phyloP scores from a whole-genome alignment of 2,797 vertebrate genomes.

The Mallotus villosus region DNA sequence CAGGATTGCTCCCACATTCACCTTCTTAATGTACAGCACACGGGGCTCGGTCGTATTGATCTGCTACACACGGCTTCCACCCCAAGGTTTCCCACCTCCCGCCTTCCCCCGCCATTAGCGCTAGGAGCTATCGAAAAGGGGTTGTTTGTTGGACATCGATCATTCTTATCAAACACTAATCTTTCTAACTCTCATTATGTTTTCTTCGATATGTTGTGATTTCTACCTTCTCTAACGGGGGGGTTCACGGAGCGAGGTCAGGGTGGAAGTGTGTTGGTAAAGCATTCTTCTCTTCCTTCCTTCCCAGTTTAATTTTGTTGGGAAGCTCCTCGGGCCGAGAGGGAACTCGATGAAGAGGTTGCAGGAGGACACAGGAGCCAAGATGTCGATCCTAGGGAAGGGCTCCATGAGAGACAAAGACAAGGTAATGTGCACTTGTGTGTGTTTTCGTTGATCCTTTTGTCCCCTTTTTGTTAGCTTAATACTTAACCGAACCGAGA shows the following conservation, averaged over 20 bases:
- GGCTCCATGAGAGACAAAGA: conserved; percentile 99
- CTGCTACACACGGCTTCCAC: conserved; percentile 41
- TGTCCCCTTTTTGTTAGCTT: not conserved
- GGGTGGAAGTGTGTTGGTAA: too few relatives aligned
- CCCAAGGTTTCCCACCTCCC: not conserved
- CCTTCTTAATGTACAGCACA: conserved; percentile 46
- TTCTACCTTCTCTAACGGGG: conserved; percentile 36
- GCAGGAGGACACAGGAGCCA: conserved; percentile 98
- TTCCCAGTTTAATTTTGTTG: conserved; percentile 98
- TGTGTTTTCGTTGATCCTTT: not conserved
- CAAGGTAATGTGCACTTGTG: conserved; percentile 78
- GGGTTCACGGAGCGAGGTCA: conserved; percentile 27
- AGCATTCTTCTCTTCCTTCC: too few relatives aligned
- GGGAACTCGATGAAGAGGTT: conserved; percentile 99
- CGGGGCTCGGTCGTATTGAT: conserved; percentile 58
- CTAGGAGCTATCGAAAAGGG: conserved; percentile 54
- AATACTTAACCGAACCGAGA: too few relatives aligned
- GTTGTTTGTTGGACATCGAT: conserved; percentile 46
- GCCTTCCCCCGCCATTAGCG: conserved; percentile 34
- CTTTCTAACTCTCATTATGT: conserved; percentile 20
- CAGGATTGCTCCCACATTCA: conserved; percentile 44
- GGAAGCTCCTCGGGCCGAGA: conserved; percentile 97
- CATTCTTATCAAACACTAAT: conserved; percentile 39
- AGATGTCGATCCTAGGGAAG: conserved; percentile 99
- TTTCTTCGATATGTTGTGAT: conserved; percentile 36